Percentiles rank a stretch among this genome's conserved stretches.
Conservation (phyloP, 2,888 invertebrate species). For the Meghimatium bilineatum region DNA sequence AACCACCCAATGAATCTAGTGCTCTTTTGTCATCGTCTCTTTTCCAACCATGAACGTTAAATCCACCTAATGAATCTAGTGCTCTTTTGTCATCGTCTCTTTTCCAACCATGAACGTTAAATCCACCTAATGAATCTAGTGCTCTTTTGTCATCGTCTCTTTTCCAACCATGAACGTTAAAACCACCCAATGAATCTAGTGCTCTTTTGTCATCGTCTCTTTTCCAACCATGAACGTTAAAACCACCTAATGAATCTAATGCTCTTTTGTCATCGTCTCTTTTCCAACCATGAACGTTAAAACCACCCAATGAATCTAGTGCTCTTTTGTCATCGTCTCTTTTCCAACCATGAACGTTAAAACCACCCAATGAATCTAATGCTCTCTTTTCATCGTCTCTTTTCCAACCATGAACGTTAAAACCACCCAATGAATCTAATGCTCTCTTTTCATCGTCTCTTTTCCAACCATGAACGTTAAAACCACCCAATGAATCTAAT, state of each 20-base stretch:
- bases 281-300: conserved; percentile 47
- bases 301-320: conserved; percentile 42
- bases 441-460: conserved; percentile 35
- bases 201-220: conserved; percentile 28
- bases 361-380: conserved; percentile 44
- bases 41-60: conserved; percentile 45
- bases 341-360: conserved; percentile 46
- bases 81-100: conserved; percentile 30
- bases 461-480: conserved; percentile 46
- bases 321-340: conserved; percentile 38
- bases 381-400: conserved; percentile 34
- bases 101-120: conserved; percentile 46
- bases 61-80: conserved; percentile 42
- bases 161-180: conserved; percentile 45
- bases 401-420: conserved; percentile 46
- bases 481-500: conserved; percentile 44
- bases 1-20: conserved; percentile 46
- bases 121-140: conserved; percentile 39
- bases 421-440: conserved; percentile 43
- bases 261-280: conserved; percentile 30
- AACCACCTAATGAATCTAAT: conserved; percentile 42
- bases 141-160: conserved; percentile 29
- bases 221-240: conserved; percentile 46
- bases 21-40: conserved; percentile 34
- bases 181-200: conserved; percentile 38